Evolutionary conservation across 2,797 vertebrate species (phyloP).

Genomic region (Poeciliopsis gracilis): DNA sequence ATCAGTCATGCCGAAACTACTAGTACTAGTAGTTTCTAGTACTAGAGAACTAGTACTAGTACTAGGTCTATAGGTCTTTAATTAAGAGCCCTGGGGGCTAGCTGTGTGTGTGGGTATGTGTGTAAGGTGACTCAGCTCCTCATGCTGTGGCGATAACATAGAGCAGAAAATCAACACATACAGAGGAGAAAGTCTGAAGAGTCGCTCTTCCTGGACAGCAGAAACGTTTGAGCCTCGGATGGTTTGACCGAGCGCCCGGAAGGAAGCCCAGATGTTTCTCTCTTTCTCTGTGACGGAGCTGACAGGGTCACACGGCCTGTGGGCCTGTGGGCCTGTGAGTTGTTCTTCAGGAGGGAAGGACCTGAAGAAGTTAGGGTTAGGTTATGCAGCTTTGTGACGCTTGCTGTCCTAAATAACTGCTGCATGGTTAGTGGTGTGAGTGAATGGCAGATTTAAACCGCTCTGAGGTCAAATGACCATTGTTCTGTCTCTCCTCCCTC

Average conservation of each 20-base stretch:
- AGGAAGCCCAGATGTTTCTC: constrained; percentile 57
- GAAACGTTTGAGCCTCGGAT: constrained; percentile 70
- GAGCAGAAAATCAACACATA: constrained; percentile 48
- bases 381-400: constrained; percentile 6
- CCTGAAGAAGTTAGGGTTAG: neutral
- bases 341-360: neutral
- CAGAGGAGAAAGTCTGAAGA: constrained; percentile 43
- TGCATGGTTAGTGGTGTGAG: constrained; percentile 31
- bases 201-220: constrained; percentile 59
- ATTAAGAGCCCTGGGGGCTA: neutral
- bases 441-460: constrained; percentile 43
- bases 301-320: constrained; percentile 29
- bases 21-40: too few species aligned
- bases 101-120: constrained; percentile 8
- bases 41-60: too few species aligned
- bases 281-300: constrained; percentile 59
- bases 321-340: neutral
- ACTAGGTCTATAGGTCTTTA: too few species aligned
- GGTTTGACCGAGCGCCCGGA: constrained; percentile 53
- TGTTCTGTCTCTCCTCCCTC: neutral
- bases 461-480: constrained; percentile 45
- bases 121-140: constrained; percentile 19
- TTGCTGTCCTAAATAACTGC: constrained; percentile 47
- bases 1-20: too few species aligned
- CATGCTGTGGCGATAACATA: constrained; percentile 37